Conservation (phyloP, 2,113 vertebrate species). For the Sinocyclocheilus anophthalmus region DNA sequence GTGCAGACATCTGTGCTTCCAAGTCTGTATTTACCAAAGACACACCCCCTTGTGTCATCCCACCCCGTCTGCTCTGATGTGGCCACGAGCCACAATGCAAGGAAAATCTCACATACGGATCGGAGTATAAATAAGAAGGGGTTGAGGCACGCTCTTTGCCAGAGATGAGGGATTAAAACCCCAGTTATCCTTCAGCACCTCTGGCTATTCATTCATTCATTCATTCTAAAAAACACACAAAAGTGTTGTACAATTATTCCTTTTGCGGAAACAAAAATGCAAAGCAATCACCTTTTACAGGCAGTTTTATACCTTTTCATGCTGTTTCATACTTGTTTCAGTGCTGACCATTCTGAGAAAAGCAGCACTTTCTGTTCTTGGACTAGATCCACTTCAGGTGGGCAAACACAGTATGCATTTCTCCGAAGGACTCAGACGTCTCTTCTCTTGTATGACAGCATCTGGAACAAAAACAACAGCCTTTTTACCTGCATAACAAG, state of each 20-base stretch:
- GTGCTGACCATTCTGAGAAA: background rate
- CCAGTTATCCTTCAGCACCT: background rate
- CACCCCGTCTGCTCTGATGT: constrained; percentile 18
- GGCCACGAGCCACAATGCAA: background rate
- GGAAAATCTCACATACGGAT: constrained; percentile 19
- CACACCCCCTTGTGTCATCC: constrained; percentile 8
- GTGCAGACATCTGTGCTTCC: background rate
- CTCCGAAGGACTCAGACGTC: constrained; percentile 58
- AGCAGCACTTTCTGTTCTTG: constrained; percentile 47
- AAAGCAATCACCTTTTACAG: background rate
- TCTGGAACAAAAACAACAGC: constrained; percentile 67
- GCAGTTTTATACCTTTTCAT: background rate
- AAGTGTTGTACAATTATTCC: too few species aligned
- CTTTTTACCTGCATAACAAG: constrained; percentile 70
- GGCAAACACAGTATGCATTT: constrained; percentile 67
- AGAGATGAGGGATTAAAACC: background rate
- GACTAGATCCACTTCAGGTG: constrained; percentile 43
- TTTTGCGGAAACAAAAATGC: constrained; percentile 17
- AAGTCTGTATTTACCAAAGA: constrained; percentile 3
- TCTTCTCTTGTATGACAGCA: constrained; percentile 69
- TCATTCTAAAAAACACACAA: too few species aligned
- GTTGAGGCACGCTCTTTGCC: background rate
- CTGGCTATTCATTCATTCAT: background rate
- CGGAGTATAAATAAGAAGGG: constrained; percentile 36
- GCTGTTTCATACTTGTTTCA: background rate